phyloP scores from a whole-genome alignment of 2,888 invertebrate genomes.

The Mesorhabditis belari region DNA sequence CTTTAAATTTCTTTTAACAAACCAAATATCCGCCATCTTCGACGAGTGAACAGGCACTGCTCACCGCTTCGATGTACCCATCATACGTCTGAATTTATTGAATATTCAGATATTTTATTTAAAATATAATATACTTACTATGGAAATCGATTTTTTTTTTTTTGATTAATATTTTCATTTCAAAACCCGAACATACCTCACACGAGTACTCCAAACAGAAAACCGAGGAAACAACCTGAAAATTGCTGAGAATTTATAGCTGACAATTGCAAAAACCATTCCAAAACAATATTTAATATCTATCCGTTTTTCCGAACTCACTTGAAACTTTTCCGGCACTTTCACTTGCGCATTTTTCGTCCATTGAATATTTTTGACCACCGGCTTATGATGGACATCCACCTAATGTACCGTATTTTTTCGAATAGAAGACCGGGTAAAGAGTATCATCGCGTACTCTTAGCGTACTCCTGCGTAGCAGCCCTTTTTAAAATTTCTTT shows the following conservation, averaged over 20 bases:
- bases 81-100: too few species aligned
- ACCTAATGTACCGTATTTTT: too few species aligned
- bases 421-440: too few species aligned
- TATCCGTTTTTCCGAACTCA: neutral
- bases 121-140: too few species aligned
- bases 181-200: too few species aligned
- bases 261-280: neutral
- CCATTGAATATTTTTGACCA: constrained; percentile 38
- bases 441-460: too few species aligned
- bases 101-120: too few species aligned
- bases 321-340: constrained; percentile 47
- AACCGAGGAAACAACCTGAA: constrained; percentile 43
- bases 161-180: too few species aligned
- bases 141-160: too few species aligned
- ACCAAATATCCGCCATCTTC: constrained; percentile 48
- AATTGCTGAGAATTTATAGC: neutral
- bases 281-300: neutral
- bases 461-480: too few species aligned
- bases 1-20: neutral
- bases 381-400: constrained; percentile 40
- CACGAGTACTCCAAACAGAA: constrained; percentile 51
- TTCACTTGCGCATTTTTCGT: constrained; percentile 11
- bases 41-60: constrained; percentile 37
- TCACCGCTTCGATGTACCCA: constrained; percentile 30
- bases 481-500: too few species aligned